These are phyloP conservation scores for Melipona bicolor DNA, from an alignment of 2,888 invertebrate genomes.

Conservation along the genomic window DNA sequence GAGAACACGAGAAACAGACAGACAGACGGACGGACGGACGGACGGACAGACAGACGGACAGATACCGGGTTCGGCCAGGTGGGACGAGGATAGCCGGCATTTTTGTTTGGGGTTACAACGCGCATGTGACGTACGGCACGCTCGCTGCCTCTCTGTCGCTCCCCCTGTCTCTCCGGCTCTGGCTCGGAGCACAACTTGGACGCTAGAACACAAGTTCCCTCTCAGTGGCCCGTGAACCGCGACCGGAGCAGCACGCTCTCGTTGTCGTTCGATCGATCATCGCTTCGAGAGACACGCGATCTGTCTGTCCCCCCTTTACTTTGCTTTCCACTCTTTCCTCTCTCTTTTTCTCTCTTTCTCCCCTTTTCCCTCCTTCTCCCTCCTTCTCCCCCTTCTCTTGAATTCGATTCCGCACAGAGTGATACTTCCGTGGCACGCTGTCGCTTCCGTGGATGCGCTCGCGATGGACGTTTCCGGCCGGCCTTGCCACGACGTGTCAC, in stretches of 20 bases:
- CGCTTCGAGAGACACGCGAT: conserved; percentile 36
- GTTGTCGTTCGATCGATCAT: conserved; percentile 52
- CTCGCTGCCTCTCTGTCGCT: conserved; percentile 26
- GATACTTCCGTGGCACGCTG: conserved; percentile 3
- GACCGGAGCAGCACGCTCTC: conserved; percentile 64
- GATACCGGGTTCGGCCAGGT: background rate
- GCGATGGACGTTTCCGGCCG: conserved; percentile 47
- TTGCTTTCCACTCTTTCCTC: background rate
- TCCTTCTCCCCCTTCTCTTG: no score
- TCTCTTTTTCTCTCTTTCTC: background rate
- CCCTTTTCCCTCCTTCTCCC: no score
- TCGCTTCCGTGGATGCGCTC: conserved; percentile 31
- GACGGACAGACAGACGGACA: background rate
- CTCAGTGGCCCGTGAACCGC: conserved; percentile 75
- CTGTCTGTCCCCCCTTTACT: background rate
- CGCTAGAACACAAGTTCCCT: conserved; percentile 68
- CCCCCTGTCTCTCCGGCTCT: conserved; percentile 17
- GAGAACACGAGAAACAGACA: background rate
- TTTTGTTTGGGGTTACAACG: conserved; percentile 64
- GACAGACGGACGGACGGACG: background rate
- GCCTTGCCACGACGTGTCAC: conserved; percentile 7
- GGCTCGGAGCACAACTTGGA: conserved; percentile 52
- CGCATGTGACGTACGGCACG: conserved; percentile 66
- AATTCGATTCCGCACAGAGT: background rate
- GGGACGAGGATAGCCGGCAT: conserved; percentile 32